Percentiles rank a stretch among this genome's conserved stretches.
Conservation (phyloP, 2,113 vertebrate genomes). For the Otocyon megalotis region DNA sequence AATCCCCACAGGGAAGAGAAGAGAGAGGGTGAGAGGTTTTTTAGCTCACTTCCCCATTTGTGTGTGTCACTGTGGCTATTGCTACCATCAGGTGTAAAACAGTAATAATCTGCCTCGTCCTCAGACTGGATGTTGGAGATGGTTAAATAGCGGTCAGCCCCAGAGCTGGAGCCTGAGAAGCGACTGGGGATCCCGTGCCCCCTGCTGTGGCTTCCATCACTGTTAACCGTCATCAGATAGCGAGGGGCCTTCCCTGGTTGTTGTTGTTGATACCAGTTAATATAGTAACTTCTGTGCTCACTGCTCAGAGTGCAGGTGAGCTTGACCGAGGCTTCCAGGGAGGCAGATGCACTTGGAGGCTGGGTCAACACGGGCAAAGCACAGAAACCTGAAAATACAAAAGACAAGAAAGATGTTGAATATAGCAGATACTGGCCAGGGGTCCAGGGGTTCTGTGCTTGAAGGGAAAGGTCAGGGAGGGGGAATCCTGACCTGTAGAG, state of each 20-base stretch:
- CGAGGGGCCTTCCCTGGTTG: fast-evolving
- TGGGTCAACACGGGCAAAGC: background rate
- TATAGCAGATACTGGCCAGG: background rate
- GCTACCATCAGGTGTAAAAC: background rate
- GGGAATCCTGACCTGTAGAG: background rate
- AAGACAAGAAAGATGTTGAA: background rate
- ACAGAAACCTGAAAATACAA: background rate
- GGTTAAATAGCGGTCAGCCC: background rate
- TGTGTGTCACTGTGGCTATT: background rate
- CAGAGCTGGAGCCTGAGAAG: background rate
- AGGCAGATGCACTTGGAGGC: background rate
- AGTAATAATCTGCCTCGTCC: background rate
- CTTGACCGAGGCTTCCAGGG: background rate
- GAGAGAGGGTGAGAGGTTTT: background rate
- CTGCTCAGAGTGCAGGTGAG: conserved; percentile 31
- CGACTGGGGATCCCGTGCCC: background rate
- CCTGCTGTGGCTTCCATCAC: background rate
- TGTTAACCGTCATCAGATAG: fast-evolving
- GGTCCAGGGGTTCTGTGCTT: no score
- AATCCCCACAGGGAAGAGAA: background rate
- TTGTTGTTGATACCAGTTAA: background rate
- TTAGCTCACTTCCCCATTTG: background rate
- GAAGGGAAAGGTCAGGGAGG: background rate
- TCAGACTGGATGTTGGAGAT: background rate
- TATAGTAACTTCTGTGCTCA: fast-evolving